These are phyloP conservation scores for Macrobrachium rosenbergii DNA, from an alignment of 1,140 invertebrate species.

Conservation along the genomic window DNA sequence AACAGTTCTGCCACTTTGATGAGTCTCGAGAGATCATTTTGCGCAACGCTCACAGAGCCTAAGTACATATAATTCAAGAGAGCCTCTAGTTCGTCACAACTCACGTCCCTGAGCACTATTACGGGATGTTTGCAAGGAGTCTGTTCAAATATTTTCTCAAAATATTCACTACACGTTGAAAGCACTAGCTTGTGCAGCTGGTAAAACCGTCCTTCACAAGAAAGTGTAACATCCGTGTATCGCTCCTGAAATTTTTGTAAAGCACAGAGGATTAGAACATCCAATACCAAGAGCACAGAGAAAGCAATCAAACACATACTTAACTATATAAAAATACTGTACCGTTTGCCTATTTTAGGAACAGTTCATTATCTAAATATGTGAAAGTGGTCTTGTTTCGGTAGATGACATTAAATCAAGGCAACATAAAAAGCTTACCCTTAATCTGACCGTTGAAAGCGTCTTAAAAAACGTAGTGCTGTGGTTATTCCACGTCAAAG, in stretches of 20 bases:
- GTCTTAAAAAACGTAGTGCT: conserved; percentile 32
- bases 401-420: not conserved
- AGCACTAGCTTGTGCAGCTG: conserved; percentile 28
- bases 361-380: not conserved
- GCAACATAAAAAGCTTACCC: not conserved
- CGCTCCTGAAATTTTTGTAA: conserved; percentile 14
- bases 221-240: conserved; percentile 34
- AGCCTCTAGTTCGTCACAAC: conserved; percentile 25
- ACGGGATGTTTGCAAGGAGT: conserved; percentile 44
- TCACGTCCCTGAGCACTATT: conserved; percentile 23
- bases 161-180: conserved; percentile 39
- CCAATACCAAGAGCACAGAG: not conserved
- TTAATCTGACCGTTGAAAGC: conserved; percentile 24
- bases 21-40: conserved; percentile 21
- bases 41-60: conserved; percentile 28
- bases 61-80: conserved; percentile 33
- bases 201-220: conserved; percentile 34
- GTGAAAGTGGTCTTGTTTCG: no score
- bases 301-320: not conserved
- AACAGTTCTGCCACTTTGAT: conserved; percentile 42
- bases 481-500: conserved; percentile 38
- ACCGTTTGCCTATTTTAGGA: not conserved
- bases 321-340: not conserved
- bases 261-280: not conserved
- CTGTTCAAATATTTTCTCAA: conserved; percentile 43